These are phyloP conservation scores for Dolichomitus sp. DNA, from an alignment of 2,888 invertebrate genomes.

Conservation along the genomic window DNA sequence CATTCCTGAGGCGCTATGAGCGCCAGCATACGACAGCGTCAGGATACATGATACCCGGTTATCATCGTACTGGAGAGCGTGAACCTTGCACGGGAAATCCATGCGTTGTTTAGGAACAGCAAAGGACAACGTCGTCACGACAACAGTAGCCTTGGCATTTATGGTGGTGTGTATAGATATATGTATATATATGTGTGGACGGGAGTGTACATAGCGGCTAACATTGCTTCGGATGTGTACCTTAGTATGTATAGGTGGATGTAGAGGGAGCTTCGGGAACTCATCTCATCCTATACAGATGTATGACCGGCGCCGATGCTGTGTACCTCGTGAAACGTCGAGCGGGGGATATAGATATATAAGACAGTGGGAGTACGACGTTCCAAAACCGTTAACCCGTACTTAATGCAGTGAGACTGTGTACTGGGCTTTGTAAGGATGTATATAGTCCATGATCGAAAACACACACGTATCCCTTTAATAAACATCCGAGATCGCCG, in stretches of 20 bases:
- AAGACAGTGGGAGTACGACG: neutral
- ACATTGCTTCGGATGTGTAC: slow-evolving; percentile 14
- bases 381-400: slow-evolving; percentile 1
- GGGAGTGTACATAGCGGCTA: neutral
- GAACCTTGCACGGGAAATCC: slow-evolving; percentile 24
- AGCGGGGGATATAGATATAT: neutral
- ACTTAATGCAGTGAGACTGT: neutral
- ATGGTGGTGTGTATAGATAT: slow-evolving; percentile 62
- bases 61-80: neutral
- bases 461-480: neutral
- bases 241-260: neutral
- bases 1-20: slow-evolving; percentile 71
- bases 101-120: slow-evolving; percentile 35
- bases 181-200: slow-evolving; percentile 53
- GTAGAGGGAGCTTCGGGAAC: slow-evolving; percentile 8
- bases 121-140: slow-evolving; percentile 39
- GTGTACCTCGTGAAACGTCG: slow-evolving; percentile 8
- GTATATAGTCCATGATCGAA: neutral
- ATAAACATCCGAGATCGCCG: slow-evolving; percentile 9
- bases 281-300: slow-evolving; percentile 23
- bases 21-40: slow-evolving; percentile 32
- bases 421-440: neutral
- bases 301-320: neutral
- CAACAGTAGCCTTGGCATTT: slow-evolving; percentile 56
- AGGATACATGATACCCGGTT: slow-evolving; percentile 18